phyloP scores from a whole-genome alignment of 1,140 invertebrate species.

The Adelges cooleyi region DNA sequence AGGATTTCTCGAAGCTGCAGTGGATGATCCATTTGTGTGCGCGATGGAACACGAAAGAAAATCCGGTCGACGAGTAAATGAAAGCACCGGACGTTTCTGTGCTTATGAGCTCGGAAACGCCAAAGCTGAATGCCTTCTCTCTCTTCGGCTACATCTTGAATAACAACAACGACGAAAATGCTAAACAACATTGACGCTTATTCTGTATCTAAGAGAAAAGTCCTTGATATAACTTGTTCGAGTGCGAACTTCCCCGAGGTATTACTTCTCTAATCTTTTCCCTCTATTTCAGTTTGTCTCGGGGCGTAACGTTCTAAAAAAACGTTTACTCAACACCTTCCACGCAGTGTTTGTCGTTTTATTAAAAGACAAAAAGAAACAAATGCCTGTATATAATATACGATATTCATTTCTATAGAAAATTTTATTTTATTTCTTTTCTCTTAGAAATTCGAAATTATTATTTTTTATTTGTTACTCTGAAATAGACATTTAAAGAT shows the following conservation, averaged over 20 bases:
- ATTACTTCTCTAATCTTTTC: no score
- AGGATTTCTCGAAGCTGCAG: background rate
- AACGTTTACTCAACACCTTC: no score
- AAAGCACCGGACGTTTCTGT: constrained; percentile 19
- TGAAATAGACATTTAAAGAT: no score
- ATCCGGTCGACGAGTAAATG: background rate
- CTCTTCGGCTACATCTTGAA: constrained; percentile 1
- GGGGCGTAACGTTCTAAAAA: no score
- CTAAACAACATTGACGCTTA: constrained; percentile 2
- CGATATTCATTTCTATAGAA: no score
- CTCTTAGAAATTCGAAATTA: no score
- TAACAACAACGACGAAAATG: constrained; percentile 8
- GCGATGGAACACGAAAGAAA: constrained; percentile 4
- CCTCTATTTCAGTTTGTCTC: no score
- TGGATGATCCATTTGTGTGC: background rate
- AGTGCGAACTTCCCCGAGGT: background rate
- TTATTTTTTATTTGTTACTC: no score
- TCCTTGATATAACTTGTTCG: constrained; percentile 1
- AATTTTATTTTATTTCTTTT: no score
- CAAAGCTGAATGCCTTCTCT: background rate
- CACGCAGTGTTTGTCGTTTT: no score
- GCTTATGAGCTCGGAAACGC: constrained; percentile 21
- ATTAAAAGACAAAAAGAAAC: no score
- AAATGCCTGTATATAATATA: no score
- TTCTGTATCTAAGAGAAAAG: background rate